Evolutionary conservation across 2,113 vertebrate species (phyloP).

Genomic region (Clarias macrocephalus): DNA sequence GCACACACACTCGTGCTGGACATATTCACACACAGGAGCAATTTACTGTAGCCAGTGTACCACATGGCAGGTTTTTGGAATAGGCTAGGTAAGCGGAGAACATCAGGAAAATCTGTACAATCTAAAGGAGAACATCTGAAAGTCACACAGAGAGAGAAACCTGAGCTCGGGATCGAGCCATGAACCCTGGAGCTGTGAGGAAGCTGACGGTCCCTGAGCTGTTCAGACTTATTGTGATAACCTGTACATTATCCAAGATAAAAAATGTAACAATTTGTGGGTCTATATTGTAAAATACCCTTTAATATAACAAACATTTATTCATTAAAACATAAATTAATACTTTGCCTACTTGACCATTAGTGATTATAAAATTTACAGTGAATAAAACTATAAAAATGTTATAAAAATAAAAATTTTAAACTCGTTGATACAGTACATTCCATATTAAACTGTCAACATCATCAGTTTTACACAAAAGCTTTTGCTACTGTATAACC

Average conservation of each 20-base stretch:
- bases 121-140: background rate
- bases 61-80: background rate
- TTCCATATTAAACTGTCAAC: background rate
- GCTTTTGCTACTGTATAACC: background rate
- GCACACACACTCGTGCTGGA: background rate
- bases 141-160: background rate
- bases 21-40: background rate
- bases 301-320: background rate
- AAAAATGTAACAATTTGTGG: background rate
- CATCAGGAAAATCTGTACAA: background rate
- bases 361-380: background rate
- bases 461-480: background rate
- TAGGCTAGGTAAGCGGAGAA: background rate
- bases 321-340: background rate
- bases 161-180: background rate
- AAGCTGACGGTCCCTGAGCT: background rate
- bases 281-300: background rate
- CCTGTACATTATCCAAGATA: background rate
- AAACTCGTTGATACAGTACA: background rate
- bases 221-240: background rate
- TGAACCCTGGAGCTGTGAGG: background rate
- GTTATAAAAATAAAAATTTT: too few species aligned
- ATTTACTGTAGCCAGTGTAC: background rate
- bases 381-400: background rate
- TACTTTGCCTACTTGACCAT: background rate